Evolutionary conservation across 2,113 vertebrate species (phyloP).

Genomic region (Periophthalmodon schlosseri): DNA sequence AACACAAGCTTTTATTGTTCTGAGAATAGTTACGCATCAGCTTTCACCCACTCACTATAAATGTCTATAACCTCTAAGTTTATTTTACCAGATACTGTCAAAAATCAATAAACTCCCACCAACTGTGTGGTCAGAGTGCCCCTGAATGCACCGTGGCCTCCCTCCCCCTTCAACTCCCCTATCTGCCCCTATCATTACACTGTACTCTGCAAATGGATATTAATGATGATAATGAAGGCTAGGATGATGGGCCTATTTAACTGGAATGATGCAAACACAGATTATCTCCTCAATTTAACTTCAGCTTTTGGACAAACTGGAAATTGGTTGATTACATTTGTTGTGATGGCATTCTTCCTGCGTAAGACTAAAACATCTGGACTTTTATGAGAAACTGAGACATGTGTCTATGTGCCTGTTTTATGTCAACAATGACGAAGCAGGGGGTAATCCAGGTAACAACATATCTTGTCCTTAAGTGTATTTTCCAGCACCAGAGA

Average conservation of each 20-base stretch:
- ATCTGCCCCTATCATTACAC: constrained; percentile 45
- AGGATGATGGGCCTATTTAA: constrained; percentile 23
- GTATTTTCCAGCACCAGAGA: not conserved
- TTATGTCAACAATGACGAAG: not conserved
- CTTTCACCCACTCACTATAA: not conserved
- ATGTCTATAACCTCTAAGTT: not conserved
- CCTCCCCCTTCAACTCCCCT: constrained; percentile 21
- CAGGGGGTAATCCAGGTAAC: not conserved
- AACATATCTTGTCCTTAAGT: not conserved
- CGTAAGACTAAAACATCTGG: constrained; percentile 18
- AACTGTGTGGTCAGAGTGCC: constrained; percentile 15
- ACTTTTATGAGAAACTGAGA: constrained; percentile 4
- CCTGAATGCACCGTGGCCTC: constrained; percentile 10
- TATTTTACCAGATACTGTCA: constrained; percentile 9
- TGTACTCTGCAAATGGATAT: constrained; percentile 26
- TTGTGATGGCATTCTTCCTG: not conserved
- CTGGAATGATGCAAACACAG: constrained; percentile 18
- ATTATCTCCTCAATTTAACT: constrained; percentile 34
- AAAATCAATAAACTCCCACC: not conserved
- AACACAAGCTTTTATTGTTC: not conserved
- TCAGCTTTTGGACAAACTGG: constrained; percentile 22
- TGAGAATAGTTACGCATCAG: not conserved
- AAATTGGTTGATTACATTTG: constrained; percentile 26
- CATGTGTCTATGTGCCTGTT: constrained; percentile 13
- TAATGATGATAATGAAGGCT: constrained; percentile 39